These are phyloP conservation scores for Dexiosoma caninum DNA, from an alignment of 2,888 invertebrate species.

Conservation along the genomic window DNA sequence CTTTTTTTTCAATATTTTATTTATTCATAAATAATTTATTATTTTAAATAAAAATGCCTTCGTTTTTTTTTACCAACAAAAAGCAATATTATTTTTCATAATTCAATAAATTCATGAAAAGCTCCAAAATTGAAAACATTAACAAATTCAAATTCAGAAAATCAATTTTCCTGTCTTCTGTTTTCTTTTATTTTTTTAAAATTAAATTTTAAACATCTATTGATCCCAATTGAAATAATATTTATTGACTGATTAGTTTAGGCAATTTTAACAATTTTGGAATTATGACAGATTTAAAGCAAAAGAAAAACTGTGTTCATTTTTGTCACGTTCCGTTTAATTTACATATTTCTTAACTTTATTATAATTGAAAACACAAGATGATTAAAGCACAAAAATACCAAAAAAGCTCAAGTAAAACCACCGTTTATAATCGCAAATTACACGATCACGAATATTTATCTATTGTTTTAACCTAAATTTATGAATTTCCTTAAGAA, in stretches of 20 bases:
- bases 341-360: slow-evolving; percentile 59
- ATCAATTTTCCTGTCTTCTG: not conserved
- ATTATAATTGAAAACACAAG: slow-evolving; percentile 10
- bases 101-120: too few relatives aligned
- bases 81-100: too few relatives aligned
- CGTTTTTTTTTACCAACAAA: too few relatives aligned
- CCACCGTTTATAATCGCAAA: slow-evolving; percentile 45
- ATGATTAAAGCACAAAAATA: too few relatives aligned
- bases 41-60: too few relatives aligned
- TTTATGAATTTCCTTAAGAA: slow-evolving; percentile 42
- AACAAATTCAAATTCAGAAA: too few relatives aligned
- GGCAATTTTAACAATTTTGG: not conserved
- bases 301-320: not conserved
- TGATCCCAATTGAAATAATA: slow-evolving; percentile 19
- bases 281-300: slow-evolving; percentile 25
- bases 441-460: slow-evolving; percentile 60
- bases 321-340: slow-evolving; percentile 53
- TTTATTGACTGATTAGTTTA: slow-evolving; percentile 16
- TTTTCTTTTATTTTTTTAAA: not conserved
- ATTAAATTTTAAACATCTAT: slow-evolving; percentile 15
- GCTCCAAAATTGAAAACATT: too few relatives aligned
- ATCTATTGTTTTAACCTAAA: slow-evolving; percentile 45
- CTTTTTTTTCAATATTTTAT: too few relatives aligned
- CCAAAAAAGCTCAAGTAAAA: not conserved
- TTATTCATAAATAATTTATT: too few relatives aligned